A percentile compares a stretch with the other conserved stretches of the same genome.
These are phyloP conservation scores for Meloidogyne floridensis DNA, from an alignment of 1,140 invertebrate genomes.

Conservation along the genomic window DNA sequence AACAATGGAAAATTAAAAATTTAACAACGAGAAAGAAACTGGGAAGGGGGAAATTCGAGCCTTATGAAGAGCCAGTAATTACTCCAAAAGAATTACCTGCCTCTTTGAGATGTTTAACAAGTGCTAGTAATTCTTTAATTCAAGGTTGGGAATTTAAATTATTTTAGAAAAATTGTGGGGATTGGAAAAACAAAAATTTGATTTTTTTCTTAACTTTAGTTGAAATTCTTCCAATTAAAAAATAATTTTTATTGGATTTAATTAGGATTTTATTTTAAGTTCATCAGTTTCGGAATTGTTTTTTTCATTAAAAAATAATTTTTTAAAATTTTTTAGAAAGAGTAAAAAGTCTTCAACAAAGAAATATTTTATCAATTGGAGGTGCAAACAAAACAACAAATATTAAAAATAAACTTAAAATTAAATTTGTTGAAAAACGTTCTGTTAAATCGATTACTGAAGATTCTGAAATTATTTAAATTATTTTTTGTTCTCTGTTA, in stretches of 20 bases:
- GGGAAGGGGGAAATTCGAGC: conserved; percentile 44
- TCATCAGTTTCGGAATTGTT: too few species aligned
- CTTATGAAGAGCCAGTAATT: conserved; percentile 44
- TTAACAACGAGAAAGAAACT: conserved; percentile 38
- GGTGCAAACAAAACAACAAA: conserved; percentile 12
- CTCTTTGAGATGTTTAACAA: conserved; percentile 28
- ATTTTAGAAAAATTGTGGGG: too few species aligned
- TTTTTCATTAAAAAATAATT: too few species aligned
- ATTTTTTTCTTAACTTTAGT: too few species aligned
- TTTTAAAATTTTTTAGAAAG: conserved; percentile 37
- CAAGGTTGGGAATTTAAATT: background rate
- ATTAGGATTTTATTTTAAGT: too few species aligned
- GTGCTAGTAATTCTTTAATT: conserved; percentile 44
- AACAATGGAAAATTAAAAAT: conserved; percentile 26
- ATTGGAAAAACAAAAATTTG: too few species aligned
- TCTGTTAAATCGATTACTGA: conserved; percentile 27
- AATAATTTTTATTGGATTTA: too few species aligned
- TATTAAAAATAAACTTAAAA: conserved; percentile 35
- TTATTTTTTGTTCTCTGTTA: too few species aligned
- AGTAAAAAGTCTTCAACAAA: conserved; percentile 39
- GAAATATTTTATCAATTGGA: conserved; percentile 39
- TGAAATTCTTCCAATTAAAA: too few species aligned
- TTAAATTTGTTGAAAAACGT: conserved; percentile 44
- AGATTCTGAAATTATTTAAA: conserved; percentile 24
- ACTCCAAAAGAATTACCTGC: conserved; percentile 32